A percentile compares a stretch with the other conserved stretches of the same genome.
Conservation (phyloP, 2,113 vertebrate species). For the Lates calcarifer region DNA sequence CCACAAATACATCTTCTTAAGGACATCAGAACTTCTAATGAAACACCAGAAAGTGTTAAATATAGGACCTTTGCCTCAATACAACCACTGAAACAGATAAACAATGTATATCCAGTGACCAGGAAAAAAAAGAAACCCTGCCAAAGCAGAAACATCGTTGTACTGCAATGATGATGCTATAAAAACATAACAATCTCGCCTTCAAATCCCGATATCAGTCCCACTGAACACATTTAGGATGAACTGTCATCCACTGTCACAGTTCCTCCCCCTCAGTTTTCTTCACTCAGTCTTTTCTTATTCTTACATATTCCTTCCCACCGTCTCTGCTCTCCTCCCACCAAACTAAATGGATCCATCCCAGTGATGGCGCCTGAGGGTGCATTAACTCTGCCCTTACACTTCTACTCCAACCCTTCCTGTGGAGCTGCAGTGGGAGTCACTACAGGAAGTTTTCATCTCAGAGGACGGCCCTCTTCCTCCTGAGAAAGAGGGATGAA, state of each 20-base stretch:
- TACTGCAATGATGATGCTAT: too few relatives aligned
- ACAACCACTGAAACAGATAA: too few relatives aligned
- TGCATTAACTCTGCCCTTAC: slow-evolving; percentile 62
- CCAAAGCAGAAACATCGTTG: too few relatives aligned
- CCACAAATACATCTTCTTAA: too few relatives aligned
- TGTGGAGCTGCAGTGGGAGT: slow-evolving; percentile 71
- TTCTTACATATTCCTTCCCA: slow-evolving; percentile 5
- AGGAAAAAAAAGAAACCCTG: too few relatives aligned
- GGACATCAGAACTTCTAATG: too few relatives aligned
- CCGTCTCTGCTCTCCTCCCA: background rate
- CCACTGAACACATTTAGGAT: too few relatives aligned
- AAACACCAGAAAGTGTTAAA: too few relatives aligned
- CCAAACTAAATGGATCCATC: slow-evolving; percentile 44
- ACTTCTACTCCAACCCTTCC: slow-evolving; percentile 65
- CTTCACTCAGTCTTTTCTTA: background rate
- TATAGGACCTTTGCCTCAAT: too few relatives aligned
- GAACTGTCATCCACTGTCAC: background rate
- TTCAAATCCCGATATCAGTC: too few relatives aligned
- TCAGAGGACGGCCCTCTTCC: slow-evolving; percentile 68
- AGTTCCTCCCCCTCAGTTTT: background rate
- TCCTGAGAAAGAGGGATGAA: slow-evolving; percentile 45
- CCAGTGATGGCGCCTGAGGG: slow-evolving; percentile 66
- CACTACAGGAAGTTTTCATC: slow-evolving; percentile 68
- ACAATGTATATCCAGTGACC: too few relatives aligned
- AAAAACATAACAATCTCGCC: too few relatives aligned